Evolutionary conservation across 2,113 vertebrate species (phyloP).

Genomic region (Labeo catla): DNA sequence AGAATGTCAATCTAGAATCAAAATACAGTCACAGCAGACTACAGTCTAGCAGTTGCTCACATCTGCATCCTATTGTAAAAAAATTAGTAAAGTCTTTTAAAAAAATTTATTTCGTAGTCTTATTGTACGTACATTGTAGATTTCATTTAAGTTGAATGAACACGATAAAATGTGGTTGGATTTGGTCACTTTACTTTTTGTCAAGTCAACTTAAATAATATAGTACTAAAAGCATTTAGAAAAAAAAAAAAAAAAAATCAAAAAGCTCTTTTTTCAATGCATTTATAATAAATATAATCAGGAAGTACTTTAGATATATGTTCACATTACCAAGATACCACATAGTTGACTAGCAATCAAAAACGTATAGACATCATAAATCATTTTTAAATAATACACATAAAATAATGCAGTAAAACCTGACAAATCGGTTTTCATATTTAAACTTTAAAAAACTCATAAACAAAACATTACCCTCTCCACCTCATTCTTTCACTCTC

Average conservation of each 20-base stretch:
- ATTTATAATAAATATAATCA: background rate
- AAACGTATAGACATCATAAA: background rate
- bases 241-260: too few species aligned
- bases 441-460: slow-evolving; percentile 33
- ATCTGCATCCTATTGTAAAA: background rate
- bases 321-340: background rate
- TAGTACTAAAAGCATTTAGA: too few species aligned
- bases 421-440: slow-evolving; percentile 41
- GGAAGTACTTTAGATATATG: background rate
- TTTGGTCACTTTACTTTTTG: background rate
- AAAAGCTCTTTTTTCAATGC: background rate
- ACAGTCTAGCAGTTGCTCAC: background rate
- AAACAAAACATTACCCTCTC: slow-evolving; percentile 34
- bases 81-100: too few species aligned
- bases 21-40: background rate
- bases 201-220: background rate
- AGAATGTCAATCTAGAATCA: background rate
- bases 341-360: background rate
- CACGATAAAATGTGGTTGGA: background rate
- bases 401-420: slow-evolving; percentile 4
- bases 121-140: background rate
- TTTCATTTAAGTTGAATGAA: background rate
- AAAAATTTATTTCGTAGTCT: background rate
- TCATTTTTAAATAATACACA: background rate
- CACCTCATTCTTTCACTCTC: background rate